Evolutionary conservation across 2,888 invertebrate genomes (phyloP).

Genomic region (Eucera pruinosa): DNA sequence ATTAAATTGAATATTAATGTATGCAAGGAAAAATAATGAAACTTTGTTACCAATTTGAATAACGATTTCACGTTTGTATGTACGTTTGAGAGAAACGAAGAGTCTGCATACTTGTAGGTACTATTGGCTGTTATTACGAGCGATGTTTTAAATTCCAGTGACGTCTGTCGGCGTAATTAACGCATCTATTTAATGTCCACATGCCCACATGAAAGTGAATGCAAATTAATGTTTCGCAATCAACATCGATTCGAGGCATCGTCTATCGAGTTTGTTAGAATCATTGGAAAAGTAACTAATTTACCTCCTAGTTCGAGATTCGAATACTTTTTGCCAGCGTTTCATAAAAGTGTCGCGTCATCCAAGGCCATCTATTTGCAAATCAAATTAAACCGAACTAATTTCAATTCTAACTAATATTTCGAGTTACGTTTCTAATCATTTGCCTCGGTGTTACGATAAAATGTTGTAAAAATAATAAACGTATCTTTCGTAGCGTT

Average conservation of each 20-base stretch:
- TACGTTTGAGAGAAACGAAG: too few species aligned
- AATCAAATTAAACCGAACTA: background rate
- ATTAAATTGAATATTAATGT: too few species aligned
- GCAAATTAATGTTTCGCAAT: background rate
- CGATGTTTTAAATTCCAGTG: background rate
- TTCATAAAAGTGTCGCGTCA: background rate
- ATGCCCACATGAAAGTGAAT: background rate
- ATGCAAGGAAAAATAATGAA: too few species aligned
- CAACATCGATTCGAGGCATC: background rate
- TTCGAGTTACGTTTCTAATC: too few species aligned
- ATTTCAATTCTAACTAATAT: background rate
- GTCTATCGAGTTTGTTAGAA: background rate
- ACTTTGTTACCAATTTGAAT: too few species aligned
- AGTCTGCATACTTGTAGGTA: too few species aligned
- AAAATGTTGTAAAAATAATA: too few species aligned
- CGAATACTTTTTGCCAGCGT: background rate
- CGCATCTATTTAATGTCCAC: background rate
- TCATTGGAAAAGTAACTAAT: background rate
- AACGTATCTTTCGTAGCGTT: background rate
- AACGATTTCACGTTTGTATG: too few species aligned
- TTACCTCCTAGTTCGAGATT: background rate
- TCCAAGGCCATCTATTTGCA: too few species aligned
- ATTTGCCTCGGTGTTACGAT: too few species aligned
- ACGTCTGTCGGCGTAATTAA: background rate
- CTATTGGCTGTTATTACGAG: too few species aligned